Evolutionary conservation across 2,888 invertebrate genomes (phyloP).

Genomic region (Thumatha senex): DNA sequence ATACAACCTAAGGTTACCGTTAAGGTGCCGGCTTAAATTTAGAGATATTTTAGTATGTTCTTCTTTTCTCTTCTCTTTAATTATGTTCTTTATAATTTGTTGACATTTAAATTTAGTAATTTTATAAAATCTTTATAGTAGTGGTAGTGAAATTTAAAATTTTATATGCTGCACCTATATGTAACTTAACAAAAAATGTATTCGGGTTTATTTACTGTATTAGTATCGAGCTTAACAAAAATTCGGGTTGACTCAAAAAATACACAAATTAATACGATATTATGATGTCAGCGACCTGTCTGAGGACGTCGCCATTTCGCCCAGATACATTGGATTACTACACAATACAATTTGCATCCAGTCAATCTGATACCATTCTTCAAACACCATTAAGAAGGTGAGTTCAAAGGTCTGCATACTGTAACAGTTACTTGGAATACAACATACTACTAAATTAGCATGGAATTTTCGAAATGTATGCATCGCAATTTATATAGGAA

Average conservation of each 20-base stretch:
- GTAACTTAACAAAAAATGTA: no score
- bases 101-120: no score
- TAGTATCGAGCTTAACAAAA: no score
- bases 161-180: no score
- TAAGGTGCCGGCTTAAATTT: no score
- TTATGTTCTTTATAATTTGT: no score
- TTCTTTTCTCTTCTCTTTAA: no score
- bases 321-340: conserved; percentile 65
- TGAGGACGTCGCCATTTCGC: conserved; percentile 56
- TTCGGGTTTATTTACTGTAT: no score
- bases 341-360: conserved; percentile 56
- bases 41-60: no score
- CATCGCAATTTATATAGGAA: neutral
- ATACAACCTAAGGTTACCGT: no score
- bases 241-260: neutral
- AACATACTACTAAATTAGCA: conserved; percentile 17
- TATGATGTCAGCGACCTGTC: conserved; percentile 50
- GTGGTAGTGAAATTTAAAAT: no score
- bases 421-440: conserved; percentile 20
- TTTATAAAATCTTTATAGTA: no score
- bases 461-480: conserved; percentile 13
- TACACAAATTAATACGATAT: conserved; percentile 9
- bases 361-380: conserved; percentile 48
- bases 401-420: conserved; percentile 28
- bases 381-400: conserved; percentile 18